phyloP scores from a whole-genome alignment of 2,888 invertebrate genomes.

The Zonitis immaculata region DNA sequence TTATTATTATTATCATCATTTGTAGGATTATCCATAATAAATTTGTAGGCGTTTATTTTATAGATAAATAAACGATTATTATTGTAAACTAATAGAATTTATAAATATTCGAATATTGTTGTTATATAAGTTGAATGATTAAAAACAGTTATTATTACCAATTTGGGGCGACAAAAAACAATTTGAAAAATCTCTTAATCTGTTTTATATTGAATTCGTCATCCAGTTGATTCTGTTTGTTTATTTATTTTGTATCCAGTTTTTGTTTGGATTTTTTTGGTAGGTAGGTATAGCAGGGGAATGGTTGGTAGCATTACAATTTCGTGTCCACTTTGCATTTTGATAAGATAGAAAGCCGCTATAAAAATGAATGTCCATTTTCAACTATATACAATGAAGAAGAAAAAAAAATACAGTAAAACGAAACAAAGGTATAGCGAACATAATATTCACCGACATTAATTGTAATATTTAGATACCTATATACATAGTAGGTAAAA shows the following conservation, averaged over 20 bases:
- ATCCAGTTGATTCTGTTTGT: slow-evolving; percentile 21
- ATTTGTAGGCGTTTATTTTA: not conserved
- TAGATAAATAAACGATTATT: too few species aligned
- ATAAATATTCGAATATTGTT: too few species aligned
- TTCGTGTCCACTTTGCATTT: slow-evolving; percentile 43
- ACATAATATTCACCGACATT: too few species aligned
- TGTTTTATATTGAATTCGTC: slow-evolving; percentile 32
- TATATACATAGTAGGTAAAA: too few species aligned
- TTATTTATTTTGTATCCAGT: not conserved
- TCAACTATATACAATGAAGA: not conserved
- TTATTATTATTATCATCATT: not conserved
- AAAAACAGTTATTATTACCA: not conserved
- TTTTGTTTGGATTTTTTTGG: not conserved
- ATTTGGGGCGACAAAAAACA: not conserved
- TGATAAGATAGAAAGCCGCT: slow-evolving; percentile 38
- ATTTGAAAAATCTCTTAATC: slow-evolving; percentile 1
- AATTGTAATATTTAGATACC: too few species aligned
- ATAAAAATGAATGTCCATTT: slow-evolving; percentile 37
- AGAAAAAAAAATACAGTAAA: slow-evolving; percentile 2
- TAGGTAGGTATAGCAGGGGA: slow-evolving; percentile 14
- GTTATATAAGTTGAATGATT: too few species aligned
- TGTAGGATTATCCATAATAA: not conserved
- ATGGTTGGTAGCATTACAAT: slow-evolving; percentile 29
- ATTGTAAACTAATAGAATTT: too few species aligned
- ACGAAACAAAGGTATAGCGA: slow-evolving; percentile 10